phyloP scores from a whole-genome alignment of 2,888 invertebrate genomes.

The Mechanitis messenoides region DNA sequence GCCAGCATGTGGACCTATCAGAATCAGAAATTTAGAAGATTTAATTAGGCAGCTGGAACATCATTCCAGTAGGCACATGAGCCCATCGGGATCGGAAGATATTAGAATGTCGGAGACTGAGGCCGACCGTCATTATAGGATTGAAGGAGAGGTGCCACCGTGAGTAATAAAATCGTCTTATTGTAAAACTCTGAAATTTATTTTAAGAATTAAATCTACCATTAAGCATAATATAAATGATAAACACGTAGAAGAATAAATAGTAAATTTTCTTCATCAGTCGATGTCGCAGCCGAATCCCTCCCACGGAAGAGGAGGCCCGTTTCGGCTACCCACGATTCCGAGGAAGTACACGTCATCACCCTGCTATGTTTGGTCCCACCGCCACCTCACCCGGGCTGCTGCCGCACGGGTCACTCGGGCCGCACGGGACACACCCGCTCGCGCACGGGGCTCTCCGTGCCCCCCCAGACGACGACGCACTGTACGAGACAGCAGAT shows the following conservation, averaged over 20 bases:
- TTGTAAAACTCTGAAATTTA: too few relatives aligned
- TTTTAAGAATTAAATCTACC: too few relatives aligned
- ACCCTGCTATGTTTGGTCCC: conserved; percentile 55
- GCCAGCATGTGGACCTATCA: conserved; percentile 87
- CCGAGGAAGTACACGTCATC: conserved; percentile 63
- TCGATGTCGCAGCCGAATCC: conserved; percentile 61
- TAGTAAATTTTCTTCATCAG: conserved; percentile 70
- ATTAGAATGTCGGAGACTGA: conserved; percentile 93
- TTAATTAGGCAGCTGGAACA: conserved; percentile 92
- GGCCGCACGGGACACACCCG: conserved; percentile 62
- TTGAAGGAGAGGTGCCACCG: conserved; percentile 78
- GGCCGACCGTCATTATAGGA: conserved; percentile 90
- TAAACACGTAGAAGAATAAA: neutral
- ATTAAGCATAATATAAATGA: too few relatives aligned
- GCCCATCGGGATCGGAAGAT: conserved; percentile 93
- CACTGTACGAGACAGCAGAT: conserved; percentile 91
- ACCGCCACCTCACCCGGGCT: conserved; percentile 46
- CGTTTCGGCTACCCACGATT: conserved; percentile 85
- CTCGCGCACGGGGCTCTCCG: conserved; percentile 59
- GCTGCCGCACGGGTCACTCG: conserved; percentile 55
- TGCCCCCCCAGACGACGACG: conserved; percentile 83
- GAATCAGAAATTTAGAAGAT: conserved; percentile 94
- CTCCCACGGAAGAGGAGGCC: conserved; percentile 79
- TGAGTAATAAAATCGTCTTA: conserved; percentile 38
- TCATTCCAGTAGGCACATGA: conserved; percentile 90